Evolutionary conservation across 2,888 invertebrate species (phyloP), one percentile per base, ranked within the genome.

Genomic region (Tenthredo livida): DNA sequence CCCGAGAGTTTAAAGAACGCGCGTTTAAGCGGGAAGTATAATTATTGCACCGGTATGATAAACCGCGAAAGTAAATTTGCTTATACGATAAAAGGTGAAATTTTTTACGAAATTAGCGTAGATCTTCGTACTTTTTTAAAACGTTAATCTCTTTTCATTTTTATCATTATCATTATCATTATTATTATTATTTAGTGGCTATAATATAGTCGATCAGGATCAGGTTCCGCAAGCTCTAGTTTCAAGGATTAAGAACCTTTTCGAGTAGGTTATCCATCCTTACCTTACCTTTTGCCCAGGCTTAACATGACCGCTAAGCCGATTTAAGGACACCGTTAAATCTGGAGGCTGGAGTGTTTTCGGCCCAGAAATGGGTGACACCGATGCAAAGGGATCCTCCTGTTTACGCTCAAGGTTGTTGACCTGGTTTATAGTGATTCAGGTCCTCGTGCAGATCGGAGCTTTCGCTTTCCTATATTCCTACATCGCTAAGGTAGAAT

Each of bases 401-500:
- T 87, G 88, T 72, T 87, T 87, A 73, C 90, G 90, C 87, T 89
- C 88, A 84, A 89, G 89, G 89, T 87, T 91, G 85, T 88, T 91
- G 86, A 90, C 90, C 85, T 89, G 88, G 87, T 89, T 93, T 84
- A 87, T 93, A 84, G 86, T 92, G 67, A 89, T 89, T 77, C 93
- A 93, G 87, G 92, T 92, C 84, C 85, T 90, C 67, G 86, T 89
- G 33, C 93, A 93, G 86, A 89, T 92, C 86, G 88, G 91, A 82
- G 90, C 90, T 1, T 93, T 92, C 84, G 88, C 89, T 61, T 93
- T 93, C 86, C 90, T 93, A 37, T 92, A 93, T 86, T 89, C 89
- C 54, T 90, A 92, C 86, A 89, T 93, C 84, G 86, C 87, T 47
- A 88, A 88, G 84, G 88, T 93, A 85, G 92, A 93, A 85, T 89